Evolutionary conservation across 1,140 invertebrate species (phyloP).

Genomic region (Sycobia sp.): DNA sequence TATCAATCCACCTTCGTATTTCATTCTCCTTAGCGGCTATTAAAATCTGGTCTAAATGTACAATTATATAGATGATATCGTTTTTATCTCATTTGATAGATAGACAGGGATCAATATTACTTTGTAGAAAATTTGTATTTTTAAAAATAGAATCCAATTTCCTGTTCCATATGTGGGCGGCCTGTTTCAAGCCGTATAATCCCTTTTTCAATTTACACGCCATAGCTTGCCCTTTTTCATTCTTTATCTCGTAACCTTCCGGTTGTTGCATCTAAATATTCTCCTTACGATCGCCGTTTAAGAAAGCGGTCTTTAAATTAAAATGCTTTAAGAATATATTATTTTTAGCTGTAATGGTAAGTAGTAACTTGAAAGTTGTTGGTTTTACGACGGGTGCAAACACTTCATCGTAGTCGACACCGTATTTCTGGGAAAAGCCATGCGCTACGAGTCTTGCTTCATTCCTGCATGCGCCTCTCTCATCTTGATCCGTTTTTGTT

Average conservation of each 20-base stretch:
- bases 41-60: constrained; percentile 2
- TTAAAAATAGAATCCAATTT: not conserved
- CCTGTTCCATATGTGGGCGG: not conserved
- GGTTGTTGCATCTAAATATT: constrained; percentile 5
- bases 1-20: no score
- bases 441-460: constrained; percentile 8
- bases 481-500: not conserved
- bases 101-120: constrained; percentile 24
- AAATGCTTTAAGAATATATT: not conserved
- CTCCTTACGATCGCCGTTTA: not conserved
- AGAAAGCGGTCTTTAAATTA: not conserved
- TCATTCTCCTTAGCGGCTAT: constrained; percentile 7
- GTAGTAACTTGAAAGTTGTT: not conserved
- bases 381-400: constrained; percentile 1
- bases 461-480: not conserved
- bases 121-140: constrained; percentile 1
- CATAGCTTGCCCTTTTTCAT: not conserved
- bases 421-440: constrained; percentile 14
- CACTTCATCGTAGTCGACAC: not conserved
- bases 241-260: not conserved
- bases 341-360: constrained; percentile 1
- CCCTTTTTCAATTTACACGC: not conserved
- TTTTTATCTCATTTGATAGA: constrained; percentile 37
- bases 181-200: constrained; percentile 7
- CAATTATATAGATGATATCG: constrained; percentile 8